Evolutionary conservation across 2,797 vertebrate species (phyloP).

Genomic region (Pseudochromis fuscus): DNA sequence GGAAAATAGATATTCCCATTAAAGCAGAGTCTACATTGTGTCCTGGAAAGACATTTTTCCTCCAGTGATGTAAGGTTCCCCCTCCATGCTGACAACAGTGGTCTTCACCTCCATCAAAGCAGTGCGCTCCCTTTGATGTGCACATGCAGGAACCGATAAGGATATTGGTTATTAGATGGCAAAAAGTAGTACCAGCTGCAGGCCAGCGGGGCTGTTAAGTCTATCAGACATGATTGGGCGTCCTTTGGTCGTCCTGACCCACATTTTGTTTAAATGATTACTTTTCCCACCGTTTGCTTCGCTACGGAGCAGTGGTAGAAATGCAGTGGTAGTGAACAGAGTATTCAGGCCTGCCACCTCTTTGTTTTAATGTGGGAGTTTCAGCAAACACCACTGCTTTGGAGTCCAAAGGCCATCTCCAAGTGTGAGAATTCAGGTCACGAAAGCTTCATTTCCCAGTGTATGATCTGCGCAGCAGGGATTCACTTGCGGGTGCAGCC

Average conservation of each 20-base stretch:
- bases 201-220: conserved; percentile 31
- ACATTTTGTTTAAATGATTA: conserved; percentile 31
- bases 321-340: not conserved
- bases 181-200: conserved; percentile 36
- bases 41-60: conserved; percentile 34
- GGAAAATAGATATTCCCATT: not conserved
- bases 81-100: conserved; percentile 46
- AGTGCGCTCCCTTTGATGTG: conserved; percentile 52
- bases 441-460: not conserved
- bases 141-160: conserved; percentile 38
- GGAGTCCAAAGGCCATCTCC: not conserved
- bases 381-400: not conserved
- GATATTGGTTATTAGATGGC: conserved; percentile 38
- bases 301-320: conserved; percentile 5
- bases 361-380: conserved; percentile 13
- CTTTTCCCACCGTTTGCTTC: conserved; percentile 22
- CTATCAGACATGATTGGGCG: conserved; percentile 15
- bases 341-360: conserved; percentile 3
- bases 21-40: conserved; percentile 19
- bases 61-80: conserved; percentile 27
- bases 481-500: conserved; percentile 87
- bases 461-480: conserved; percentile 1
- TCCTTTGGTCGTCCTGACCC: conserved; percentile 20
- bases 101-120: conserved; percentile 67
- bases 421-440: not conserved